Evolutionary conservation across 2,113 vertebrate species (phyloP), one percentile per base, ranked within the genome.

Genomic region (Suricata suricatta): DNA sequence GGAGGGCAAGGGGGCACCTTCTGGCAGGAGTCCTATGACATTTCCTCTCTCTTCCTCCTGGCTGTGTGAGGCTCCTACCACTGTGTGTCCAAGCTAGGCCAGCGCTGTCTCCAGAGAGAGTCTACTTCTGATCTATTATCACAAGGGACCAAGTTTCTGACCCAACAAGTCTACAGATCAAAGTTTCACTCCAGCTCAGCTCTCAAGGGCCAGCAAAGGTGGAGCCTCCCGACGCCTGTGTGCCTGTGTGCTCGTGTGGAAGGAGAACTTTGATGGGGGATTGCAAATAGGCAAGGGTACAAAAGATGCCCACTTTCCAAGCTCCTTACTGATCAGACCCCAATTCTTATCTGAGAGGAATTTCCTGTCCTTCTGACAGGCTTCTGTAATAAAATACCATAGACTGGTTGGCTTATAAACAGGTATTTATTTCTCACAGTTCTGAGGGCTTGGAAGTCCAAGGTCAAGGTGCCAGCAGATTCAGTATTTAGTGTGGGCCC

Each of bases 81-180:
- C 35, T 12, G 66, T 96, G 95, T 94, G 68, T 72, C 27, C 0
- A 92, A 97, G 60, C 17, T 27, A 35, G 33, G 54, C 33, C 93
- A 90, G 79, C 50, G 41, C 74, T 80, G 11, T 97, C 94, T 81
- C 92, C 31, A 69, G 94, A 97, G 71, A 57, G 35, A 79, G 16
- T 84, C 97, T 95, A 60, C 2, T 47, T 6, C 0, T 69, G 82
- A 92, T 47, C 72, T 35, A 3, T 92, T 76, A 90, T 86, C 38
- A 97, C 68, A 96, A 97, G 16, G 68, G 35, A 1, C 1, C 85
- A 77, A 66, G 66, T 96, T 97, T 88, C 52, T 64, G 80, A 33
- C 0, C 5, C 97, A 82, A 12, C 41, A 79, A 72, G 52, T 96
- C 95, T 95, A 64, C 83, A 90, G 97, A 97, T 93, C 79, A 97